Base-by-base conservation (phyloP, 2,113 vertebrate species). In the Cyanoramphus novaezelandiae region DNA sequence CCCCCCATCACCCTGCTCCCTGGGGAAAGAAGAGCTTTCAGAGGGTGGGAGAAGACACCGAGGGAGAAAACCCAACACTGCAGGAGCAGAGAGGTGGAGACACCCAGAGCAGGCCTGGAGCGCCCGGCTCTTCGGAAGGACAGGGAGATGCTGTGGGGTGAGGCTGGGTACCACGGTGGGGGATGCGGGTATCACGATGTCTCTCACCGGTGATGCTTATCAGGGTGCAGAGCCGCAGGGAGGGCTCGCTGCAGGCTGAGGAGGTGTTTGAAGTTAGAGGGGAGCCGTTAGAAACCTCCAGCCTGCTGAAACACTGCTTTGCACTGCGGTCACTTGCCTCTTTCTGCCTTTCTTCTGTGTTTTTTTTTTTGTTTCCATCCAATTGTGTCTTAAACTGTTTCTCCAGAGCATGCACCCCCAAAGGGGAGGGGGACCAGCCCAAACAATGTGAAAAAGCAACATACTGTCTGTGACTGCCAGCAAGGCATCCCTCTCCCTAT, bases 271-370 rank as follows among this genome's bases (percentile, higher is more conserved):
- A 97, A 96, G 96, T 74, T 60, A 29, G 71, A 91, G 84, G 82
- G 94, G 90, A 97, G 97, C 97, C 82, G 93, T 97, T 96, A 95
- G 86, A 96, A 96, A 95, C 94, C 97, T 83, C 86, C 94, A 93
- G 77, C 92, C 87, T 74, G 86, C 95, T 11, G 28, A 77, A 88
- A 86, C 90, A 64, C n/a, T 4, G 19, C 97, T 63, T 24, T 44
- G 89, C 86, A 25, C 96, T 97, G 97, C 78, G 86, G 95, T 97
- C 94, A 94, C 88, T 97, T 29, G 44, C 78, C 90, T 92, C 85
- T 88, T 11, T 72, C 82, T 86, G 76, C 49, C 47, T 57, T 37
- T 33, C 5, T 80, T 52, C 3, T 60, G 57, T 9, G 53, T 11
- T 37, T 88, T 50, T 37, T 88, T 50, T 39, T 17, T 37, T 74